A percentile compares a stretch with the other conserved stretches of the same genome.
Evolutionary conservation across 2,888 invertebrate genomes (phyloP).

Genomic region (Xestia rhomboidea): DNA sequence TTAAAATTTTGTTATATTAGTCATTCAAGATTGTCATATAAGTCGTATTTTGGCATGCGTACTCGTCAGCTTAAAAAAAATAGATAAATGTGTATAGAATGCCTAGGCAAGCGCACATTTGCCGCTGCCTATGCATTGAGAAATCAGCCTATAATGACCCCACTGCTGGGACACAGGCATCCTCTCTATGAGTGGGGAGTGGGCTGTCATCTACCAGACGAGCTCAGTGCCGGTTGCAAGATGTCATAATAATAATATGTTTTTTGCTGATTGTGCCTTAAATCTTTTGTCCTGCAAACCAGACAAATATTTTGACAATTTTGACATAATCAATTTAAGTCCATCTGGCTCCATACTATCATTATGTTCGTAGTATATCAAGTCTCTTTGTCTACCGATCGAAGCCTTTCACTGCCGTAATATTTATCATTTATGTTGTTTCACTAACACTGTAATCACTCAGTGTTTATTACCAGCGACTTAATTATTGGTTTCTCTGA

Average conservation of each 20-base stretch:
- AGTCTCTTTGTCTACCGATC: constrained; percentile 7
- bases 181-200: no score
- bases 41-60: no score
- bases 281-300: not conserved
- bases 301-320: not conserved
- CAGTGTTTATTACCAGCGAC: constrained; percentile 39
- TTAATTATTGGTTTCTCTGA: constrained; percentile 49
- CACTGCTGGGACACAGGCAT: not conserved
- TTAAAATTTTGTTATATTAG: constrained; percentile 3
- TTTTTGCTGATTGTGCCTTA: not conserved
- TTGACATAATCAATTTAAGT: not conserved
- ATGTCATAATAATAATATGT: not conserved
- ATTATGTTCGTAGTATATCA: not conserved
- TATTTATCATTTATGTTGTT: constrained; percentile 42
- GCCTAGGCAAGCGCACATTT: not conserved
- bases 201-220: not conserved
- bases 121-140: not conserved
- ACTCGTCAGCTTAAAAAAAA: not conserved
- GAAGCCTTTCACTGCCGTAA: constrained; percentile 24
- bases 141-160: not conserved
- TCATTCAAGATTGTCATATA: not conserved
- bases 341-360: not conserved
- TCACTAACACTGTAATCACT: constrained; percentile 46
- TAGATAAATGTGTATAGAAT: not conserved
- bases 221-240: not conserved